phyloP scores from a whole-genome alignment of 2,797 vertebrate genomes.

The Euphonia xanthogaster region DNA sequence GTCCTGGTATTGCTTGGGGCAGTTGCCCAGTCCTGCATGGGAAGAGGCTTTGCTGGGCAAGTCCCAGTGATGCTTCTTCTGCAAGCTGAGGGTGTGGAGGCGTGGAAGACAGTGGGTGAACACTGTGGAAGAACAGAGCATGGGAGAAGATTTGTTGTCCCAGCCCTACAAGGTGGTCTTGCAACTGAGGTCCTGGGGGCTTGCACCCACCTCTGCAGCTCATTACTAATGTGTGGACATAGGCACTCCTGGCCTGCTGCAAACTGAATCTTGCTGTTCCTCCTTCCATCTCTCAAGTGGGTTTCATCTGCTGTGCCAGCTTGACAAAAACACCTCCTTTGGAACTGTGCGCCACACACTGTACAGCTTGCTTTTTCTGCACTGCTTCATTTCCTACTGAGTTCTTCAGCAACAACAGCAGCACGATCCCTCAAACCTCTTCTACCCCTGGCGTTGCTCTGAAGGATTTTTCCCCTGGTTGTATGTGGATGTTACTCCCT shows the following conservation, averaged over 20 bases:
- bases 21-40: neutral
- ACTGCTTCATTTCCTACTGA: neutral
- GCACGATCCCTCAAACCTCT: neutral
- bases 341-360: neutral
- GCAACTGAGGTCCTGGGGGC: neutral
- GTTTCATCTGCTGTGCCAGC: neutral
- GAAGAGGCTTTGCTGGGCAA: neutral
- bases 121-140: neutral
- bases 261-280: neutral
- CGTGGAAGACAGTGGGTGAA: neutral
- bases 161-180: neutral
- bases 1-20: rapidly evolving
- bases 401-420: neutral
- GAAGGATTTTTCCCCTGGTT: neutral
- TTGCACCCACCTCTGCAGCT: neutral
- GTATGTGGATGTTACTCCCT: neutral
- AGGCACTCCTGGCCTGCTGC: neutral
- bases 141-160: neutral
- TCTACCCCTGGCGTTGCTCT: neutral
- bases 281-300: neutral
- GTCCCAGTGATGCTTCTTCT: rapidly evolving
- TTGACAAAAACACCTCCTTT: neutral
- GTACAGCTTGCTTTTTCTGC: rapidly evolving
- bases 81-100: rapidly evolving
- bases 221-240: rapidly evolving